These are phyloP conservation scores for Adrianichthys oophorus DNA, from an alignment of 2,797 vertebrate genomes.

Conservation along the genomic window DNA sequence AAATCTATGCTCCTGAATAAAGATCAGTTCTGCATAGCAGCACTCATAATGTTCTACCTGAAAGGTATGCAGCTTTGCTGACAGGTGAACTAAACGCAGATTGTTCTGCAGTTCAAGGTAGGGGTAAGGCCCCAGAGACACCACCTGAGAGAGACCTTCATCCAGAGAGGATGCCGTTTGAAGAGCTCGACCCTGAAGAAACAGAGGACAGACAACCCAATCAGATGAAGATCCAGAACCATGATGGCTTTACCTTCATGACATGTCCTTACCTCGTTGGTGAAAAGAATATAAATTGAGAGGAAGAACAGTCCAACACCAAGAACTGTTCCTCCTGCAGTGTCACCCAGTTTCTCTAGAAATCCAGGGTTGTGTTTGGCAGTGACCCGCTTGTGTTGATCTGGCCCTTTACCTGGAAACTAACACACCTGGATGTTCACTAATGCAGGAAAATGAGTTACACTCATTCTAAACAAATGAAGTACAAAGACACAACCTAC, in stretches of 20 bases:
- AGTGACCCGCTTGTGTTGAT: conserved; percentile 79
- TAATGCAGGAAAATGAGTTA: not conserved
- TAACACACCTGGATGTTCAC: conserved; percentile 19
- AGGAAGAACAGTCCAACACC: conserved; percentile 85
- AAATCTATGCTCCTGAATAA: too few species aligned
- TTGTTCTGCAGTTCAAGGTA: conserved; percentile 82
- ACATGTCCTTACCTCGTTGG: conserved; percentile 84
- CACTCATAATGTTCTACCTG: conserved; percentile 74
- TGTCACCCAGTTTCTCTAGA: conserved; percentile 89
- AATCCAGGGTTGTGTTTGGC: conserved; percentile 83
- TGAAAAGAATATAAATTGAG: conserved; percentile 92
- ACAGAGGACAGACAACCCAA: not conserved
- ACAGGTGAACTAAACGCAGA: conserved; percentile 85
- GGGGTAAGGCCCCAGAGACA: conserved; percentile 76
- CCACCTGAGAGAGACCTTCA: conserved; percentile 89
- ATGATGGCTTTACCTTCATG: not conserved
- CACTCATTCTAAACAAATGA: too few species aligned
- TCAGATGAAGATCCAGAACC: not conserved
- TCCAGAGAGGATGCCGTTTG: conserved; percentile 83
- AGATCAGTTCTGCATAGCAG: not conserved
- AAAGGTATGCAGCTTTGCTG: conserved; percentile 80
- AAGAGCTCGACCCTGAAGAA: conserved; percentile 84
- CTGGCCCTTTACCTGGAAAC: conserved; percentile 48
- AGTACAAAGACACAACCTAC: too few species aligned
- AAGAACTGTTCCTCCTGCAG: conserved; percentile 85